phyloP scores from a whole-genome alignment of 2,113 vertebrate species.

The Misgurnus anguillicaudatus region DNA sequence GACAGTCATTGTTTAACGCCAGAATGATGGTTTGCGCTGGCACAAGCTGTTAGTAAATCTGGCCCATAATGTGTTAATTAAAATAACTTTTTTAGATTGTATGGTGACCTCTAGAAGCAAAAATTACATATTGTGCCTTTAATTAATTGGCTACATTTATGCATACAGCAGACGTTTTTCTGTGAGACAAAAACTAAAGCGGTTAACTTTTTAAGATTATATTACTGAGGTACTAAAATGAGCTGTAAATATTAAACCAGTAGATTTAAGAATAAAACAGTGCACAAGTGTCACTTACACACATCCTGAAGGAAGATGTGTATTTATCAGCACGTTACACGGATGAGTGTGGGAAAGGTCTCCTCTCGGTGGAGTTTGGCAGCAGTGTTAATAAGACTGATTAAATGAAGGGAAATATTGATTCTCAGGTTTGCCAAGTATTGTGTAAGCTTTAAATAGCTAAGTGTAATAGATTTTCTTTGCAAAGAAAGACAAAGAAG shows the following conservation, averaged over 20 bases:
- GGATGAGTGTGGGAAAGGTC: background rate
- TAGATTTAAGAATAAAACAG: background rate
- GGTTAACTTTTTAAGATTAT: too few species aligned
- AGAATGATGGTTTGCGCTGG: too few species aligned
- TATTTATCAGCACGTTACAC: background rate
- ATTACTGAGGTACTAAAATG: background rate
- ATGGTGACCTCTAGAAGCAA: too few species aligned
- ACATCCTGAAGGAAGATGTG: background rate
- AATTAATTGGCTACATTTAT: too few species aligned
- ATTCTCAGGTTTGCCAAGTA: too few species aligned
- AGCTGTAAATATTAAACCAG: background rate
- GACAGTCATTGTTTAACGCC: too few species aligned
- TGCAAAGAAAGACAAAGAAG: background rate
- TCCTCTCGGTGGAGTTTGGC: background rate
- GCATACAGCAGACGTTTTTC: too few species aligned
- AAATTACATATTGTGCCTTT: too few species aligned
- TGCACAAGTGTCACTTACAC: background rate
- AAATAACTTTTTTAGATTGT: too few species aligned
- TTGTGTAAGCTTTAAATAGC: background rate
- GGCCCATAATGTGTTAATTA: too few species aligned
- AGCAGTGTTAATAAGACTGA: background rate
- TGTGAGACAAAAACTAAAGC: too few species aligned
- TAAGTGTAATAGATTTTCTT: background rate
- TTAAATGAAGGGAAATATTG: background rate
- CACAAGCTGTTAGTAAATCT: too few species aligned